Evolutionary conservation across 1,140 invertebrate genomes (phyloP).

Genomic region (Daktulosphaira vitifoliae): DNA sequence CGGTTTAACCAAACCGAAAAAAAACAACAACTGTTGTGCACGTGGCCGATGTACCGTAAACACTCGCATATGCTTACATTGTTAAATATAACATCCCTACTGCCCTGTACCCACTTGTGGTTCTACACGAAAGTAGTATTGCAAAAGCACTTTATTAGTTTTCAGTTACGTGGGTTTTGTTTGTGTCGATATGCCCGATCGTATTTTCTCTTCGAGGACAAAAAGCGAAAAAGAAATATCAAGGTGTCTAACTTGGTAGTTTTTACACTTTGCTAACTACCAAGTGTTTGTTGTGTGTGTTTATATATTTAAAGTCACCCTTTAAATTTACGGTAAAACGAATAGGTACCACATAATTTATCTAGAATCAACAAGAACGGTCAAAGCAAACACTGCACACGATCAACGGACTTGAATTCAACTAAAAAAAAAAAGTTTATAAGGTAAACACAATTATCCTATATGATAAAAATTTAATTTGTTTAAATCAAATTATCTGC

Average conservation of each 20-base stretch:
- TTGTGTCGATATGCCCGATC: not conserved
- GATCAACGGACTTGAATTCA: too few species aligned
- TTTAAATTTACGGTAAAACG: constrained; percentile 30
- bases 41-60: constrained; percentile 17
- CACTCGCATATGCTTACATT: not conserved
- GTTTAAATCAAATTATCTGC: too few species aligned
- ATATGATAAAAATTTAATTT: too few species aligned
- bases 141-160: constrained; percentile 6
- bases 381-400: too few species aligned
- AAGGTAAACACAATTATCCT: too few species aligned
- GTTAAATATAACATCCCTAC: not conserved
- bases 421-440: too few species aligned
- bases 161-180: constrained; percentile 2
- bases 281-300: not conserved
- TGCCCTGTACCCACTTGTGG: too few species aligned
- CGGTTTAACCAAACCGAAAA: too few species aligned
- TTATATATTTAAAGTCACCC: not conserved
- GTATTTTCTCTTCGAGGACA: constrained; percentile 18
- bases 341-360: not conserved
- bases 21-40: too few species aligned
- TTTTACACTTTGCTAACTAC: not conserved
- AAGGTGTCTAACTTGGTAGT: not conserved
- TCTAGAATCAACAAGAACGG: too few species aligned
- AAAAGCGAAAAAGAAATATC: not conserved
- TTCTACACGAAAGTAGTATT: not conserved